A percentile compares a stretch with the other conserved stretches of the same genome.
phyloP scores from a whole-genome alignment of 53 echinoderm and acorn worm species.

The Antedon mediterranea region DNA sequence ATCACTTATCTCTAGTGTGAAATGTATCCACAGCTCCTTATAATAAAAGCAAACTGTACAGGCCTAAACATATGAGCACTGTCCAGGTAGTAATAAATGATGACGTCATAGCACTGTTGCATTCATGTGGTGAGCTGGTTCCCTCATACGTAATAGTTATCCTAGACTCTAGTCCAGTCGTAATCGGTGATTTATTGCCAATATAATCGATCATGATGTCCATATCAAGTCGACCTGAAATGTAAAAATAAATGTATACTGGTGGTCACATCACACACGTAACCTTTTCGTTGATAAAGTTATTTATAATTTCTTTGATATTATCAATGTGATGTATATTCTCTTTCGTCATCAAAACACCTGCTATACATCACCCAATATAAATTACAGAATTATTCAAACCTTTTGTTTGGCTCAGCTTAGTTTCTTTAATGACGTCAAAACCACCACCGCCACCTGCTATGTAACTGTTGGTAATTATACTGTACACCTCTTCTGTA shows the following conservation, averaged over 20 bases:
- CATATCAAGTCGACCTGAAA: conserved; percentile 31
- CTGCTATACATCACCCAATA: too few relatives aligned
- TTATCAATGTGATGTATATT: too few relatives aligned
- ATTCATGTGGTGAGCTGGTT: conserved; percentile 11
- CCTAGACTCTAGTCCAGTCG: conserved; percentile 28
- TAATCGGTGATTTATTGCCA: conserved; percentile 30
- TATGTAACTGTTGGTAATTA: conserved; percentile 78
- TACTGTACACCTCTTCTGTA: conserved; percentile 26
- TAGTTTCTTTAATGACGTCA: conserved; percentile 30
- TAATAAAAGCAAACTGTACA: too few relatives aligned
- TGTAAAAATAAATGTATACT: neutral
- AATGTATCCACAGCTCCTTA: too few relatives aligned
- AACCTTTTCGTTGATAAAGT: too few relatives aligned
- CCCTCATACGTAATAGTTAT: conserved; percentile 24
- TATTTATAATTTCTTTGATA: too few relatives aligned
- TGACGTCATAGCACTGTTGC: neutral
- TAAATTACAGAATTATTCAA: too few relatives aligned
- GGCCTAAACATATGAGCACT: neutral
- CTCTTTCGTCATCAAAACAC: too few relatives aligned
- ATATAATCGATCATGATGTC: conserved; percentile 41
- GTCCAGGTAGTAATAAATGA: too few relatives aligned
- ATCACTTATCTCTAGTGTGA: too few relatives aligned
- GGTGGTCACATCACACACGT: too few relatives aligned
- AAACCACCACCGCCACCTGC: conserved; percentile 75
- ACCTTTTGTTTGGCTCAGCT: conserved; percentile 51